These are phyloP conservation scores for Sitta carolinensis DNA, from an alignment of 2,797 vertebrate genomes.

Conservation along the genomic window DNA sequence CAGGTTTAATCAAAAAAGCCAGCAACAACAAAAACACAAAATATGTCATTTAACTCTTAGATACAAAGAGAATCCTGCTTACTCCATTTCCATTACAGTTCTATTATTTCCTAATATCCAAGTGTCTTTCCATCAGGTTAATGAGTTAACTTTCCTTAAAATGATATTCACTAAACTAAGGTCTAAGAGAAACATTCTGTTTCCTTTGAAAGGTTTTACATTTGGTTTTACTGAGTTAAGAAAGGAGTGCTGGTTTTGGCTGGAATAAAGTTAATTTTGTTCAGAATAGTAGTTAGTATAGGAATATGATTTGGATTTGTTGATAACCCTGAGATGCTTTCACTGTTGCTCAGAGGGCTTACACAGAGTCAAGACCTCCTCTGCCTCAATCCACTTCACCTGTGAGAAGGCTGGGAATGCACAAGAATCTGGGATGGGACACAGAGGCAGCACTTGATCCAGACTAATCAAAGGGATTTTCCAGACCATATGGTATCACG, in stretches of 20 bases:
- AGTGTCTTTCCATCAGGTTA: neutral
- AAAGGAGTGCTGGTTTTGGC: neutral
- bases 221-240: neutral
- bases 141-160: neutral
- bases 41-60: neutral
- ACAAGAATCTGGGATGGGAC: neutral
- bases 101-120: neutral
- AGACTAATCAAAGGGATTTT: neutral
- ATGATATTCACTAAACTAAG: neutral
- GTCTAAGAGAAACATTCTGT: neutral
- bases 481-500: neutral
- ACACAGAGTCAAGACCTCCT: neutral
- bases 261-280: neutral
- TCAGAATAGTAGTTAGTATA: neutral
- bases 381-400: neutral
- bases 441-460: neutral
- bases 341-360: neutral
- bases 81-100: neutral
- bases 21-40: neutral
- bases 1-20: neutral
- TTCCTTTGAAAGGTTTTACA: neutral
- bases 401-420: neutral
- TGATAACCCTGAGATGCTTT: neutral
- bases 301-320: neutral
- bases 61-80: neutral